A percentile compares a stretch with the other conserved stretches of the same genome.
phyloP scores from a whole-genome alignment of 2,113 vertebrate species.

The Octodon degus region DNA sequence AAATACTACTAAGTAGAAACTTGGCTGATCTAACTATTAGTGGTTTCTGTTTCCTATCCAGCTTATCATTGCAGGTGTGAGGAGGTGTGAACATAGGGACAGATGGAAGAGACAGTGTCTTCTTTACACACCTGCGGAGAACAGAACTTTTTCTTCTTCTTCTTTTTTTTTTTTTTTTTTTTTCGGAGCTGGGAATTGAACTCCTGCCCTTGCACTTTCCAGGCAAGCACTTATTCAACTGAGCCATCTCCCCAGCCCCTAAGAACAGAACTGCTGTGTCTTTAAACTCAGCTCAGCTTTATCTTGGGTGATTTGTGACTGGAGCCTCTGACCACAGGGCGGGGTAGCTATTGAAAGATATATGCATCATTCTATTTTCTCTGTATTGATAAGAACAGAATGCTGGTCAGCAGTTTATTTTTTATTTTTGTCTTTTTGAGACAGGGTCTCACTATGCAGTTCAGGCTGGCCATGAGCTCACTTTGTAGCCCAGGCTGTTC shows the following conservation, averaged over 20 bases:
- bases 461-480: too few species aligned
- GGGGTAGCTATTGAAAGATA: not conserved
- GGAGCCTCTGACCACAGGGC: not conserved
- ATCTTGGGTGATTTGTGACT: not conserved
- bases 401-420: not conserved
- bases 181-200: too few species aligned
- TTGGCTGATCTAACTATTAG: not conserved
- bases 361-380: not conserved
- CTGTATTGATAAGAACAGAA: constrained; percentile 1
- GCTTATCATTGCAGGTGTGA: not conserved
- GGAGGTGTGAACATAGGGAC: not conserved
- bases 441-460: too few species aligned
- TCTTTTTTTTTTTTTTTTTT: too few species aligned
- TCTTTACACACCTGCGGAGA: not conserved
- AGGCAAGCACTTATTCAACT: too few species aligned
- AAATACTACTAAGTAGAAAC: not conserved
- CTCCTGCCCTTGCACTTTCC: too few species aligned
- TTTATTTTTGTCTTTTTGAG: too few species aligned
- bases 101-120: not conserved
- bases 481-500: too few species aligned
- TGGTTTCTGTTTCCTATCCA: not conserved
- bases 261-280: not conserved
- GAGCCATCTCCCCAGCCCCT: too few species aligned
- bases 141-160: too few species aligned
- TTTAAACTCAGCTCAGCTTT: not conserved